Percentiles rank a stretch among this genome's conserved stretches.
These are phyloP conservation scores for Zaprionus inermis DNA, from an alignment of 1,140 invertebrate species.

Conservation along the genomic window DNA sequence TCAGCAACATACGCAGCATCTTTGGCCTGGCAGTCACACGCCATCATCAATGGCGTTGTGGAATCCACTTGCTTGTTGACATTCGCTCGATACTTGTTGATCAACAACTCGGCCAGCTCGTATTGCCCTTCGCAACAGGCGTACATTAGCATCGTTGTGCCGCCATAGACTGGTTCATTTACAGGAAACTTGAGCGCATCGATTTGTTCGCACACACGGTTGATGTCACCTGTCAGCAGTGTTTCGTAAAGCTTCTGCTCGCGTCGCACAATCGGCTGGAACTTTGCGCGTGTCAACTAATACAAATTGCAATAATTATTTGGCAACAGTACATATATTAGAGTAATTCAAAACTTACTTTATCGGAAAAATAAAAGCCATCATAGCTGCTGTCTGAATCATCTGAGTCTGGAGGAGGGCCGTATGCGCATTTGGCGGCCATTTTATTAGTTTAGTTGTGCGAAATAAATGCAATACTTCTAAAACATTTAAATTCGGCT, in stretches of 20 bases:
- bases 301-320: not conserved
- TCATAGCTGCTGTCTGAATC: constrained; percentile 75
- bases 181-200: constrained; percentile 37
- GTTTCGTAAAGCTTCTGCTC: constrained; percentile 56
- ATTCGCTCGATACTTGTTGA: constrained; percentile 54
- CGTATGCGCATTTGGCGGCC: constrained; percentile 23
- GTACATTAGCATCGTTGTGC: constrained; percentile 56
- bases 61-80: constrained; percentile 74
- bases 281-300: constrained; percentile 40
- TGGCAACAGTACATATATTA: not conserved
- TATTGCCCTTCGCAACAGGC: constrained; percentile 63
- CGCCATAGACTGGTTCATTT: constrained; percentile 32
- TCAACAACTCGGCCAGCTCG: constrained; percentile 56
- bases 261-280: constrained; percentile 18
- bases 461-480: constrained; percentile 13
- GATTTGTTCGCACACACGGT: constrained; percentile 52
- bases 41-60: constrained; percentile 62
- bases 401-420: constrained; percentile 63
- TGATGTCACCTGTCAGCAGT: constrained; percentile 35
- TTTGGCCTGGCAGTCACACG: constrained; percentile 47
- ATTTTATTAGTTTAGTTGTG: constrained; percentile 22
- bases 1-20: constrained; percentile 47
- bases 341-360: constrained; percentile 9
- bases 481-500: constrained; percentile 19
- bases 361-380: constrained; percentile 71